Conservation (phyloP, 2,797 vertebrate species). For the Spizella passerina region DNA sequence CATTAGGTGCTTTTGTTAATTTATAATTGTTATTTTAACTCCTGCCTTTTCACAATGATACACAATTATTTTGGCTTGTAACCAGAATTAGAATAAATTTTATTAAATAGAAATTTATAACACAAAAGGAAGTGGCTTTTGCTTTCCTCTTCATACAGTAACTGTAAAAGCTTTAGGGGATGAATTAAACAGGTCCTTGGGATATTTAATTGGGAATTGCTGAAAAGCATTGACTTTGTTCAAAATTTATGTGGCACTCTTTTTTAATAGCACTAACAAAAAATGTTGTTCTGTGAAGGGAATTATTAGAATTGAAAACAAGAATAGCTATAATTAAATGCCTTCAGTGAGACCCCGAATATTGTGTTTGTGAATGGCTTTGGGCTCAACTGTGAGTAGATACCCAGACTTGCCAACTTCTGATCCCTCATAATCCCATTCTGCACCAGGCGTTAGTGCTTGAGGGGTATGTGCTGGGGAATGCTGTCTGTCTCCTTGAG, state of each 20-base stretch:
- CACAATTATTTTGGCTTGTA: not conserved
- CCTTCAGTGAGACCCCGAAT: not conserved
- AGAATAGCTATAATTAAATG: not conserved
- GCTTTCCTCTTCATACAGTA: not conserved
- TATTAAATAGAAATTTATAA: not conserved
- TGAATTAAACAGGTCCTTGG: not conserved
- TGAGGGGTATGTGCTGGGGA: not conserved
- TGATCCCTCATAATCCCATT: not conserved
- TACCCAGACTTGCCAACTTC: not conserved
- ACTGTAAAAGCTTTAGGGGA: not conserved
- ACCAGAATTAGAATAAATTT: not conserved
- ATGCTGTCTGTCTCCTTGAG: fast-evolving
- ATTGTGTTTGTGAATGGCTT: not conserved
- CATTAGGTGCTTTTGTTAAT: not conserved
- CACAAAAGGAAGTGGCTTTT: not conserved
- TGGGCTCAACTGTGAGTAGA: not conserved
- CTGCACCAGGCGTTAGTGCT: fast-evolving
- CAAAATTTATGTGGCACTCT: not conserved
- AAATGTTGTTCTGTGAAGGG: not conserved
- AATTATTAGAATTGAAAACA: not conserved
- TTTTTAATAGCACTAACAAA: not conserved
- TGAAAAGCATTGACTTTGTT: not conserved
- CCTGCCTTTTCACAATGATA: not conserved
- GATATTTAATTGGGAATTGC: not conserved
- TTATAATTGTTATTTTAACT: not conserved